Evolutionary conservation across 2,113 vertebrate genomes (phyloP).

Genomic region (Erythrolamprus reginae): DNA sequence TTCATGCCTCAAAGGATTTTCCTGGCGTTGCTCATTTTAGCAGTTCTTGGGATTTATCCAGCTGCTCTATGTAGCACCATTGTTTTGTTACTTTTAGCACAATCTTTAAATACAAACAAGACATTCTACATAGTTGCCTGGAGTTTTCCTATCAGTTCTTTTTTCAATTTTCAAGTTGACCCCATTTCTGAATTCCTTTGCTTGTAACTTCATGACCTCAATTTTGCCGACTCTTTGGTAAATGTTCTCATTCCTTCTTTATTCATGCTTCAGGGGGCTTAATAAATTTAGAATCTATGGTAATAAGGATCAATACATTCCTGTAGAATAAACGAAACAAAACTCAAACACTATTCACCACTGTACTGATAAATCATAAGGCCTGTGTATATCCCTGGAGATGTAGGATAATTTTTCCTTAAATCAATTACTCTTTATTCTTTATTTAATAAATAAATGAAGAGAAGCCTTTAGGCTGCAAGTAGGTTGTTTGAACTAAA

Average conservation of each 20-base stretch:
- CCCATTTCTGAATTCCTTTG: not conserved
- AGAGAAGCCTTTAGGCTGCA: not conserved
- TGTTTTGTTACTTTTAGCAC: not conserved
- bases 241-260: not conserved
- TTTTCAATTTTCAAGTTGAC: not conserved
- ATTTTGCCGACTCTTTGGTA: not conserved
- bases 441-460: not conserved
- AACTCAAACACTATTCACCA: not conserved
- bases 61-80: not conserved
- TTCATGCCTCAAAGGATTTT: not conserved
- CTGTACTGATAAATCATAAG: not conserved
- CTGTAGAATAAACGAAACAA: not conserved
- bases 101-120: not conserved
- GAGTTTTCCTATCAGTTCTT: not conserved
- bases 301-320: not conserved
- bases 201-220: not conserved
- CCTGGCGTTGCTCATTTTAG: not conserved
- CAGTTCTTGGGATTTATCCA: not conserved
- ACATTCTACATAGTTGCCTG: not conserved
- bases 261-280: not conserved
- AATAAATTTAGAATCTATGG: not conserved
- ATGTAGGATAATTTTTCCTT: not conserved
- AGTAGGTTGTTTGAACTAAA: not conserved
- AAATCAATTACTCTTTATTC: not conserved
- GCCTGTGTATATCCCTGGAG: not conserved